A percentile compares a stretch with the other conserved stretches of the same genome.
These are phyloP conservation scores for Parnassius smintheus DNA, from an alignment of 2,888 invertebrate species.

Conservation along the genomic window DNA sequence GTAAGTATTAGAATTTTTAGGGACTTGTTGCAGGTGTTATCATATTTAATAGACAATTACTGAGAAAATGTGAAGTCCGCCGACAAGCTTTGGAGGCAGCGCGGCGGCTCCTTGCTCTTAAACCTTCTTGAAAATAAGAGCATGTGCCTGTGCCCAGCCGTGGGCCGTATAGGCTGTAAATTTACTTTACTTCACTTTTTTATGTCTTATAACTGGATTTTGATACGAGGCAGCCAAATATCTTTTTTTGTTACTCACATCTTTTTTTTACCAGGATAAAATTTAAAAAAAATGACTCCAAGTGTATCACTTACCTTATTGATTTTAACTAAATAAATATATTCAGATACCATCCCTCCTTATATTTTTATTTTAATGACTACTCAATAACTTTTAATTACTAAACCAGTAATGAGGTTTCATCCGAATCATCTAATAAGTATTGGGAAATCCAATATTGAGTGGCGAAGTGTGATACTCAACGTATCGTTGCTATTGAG, in stretches of 20 bases:
- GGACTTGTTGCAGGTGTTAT: too few species aligned
- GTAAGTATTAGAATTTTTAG: too few species aligned
- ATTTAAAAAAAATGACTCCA: neutral
- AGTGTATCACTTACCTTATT: slow-evolving; percentile 10
- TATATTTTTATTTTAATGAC: slow-evolving; percentile 25
- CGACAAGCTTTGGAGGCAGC: too few species aligned
- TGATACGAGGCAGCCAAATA: too few species aligned
- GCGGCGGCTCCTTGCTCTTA: too few species aligned
- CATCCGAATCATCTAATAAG: slow-evolving; percentile 26
- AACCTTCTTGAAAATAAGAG: too few species aligned
- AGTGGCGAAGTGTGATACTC: slow-evolving; percentile 39
- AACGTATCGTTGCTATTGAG: slow-evolving; percentile 56
- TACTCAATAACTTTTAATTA: slow-evolving; percentile 29
- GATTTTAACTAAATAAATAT: slow-evolving; percentile 3
- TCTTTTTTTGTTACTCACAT: neutral
- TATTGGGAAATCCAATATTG: slow-evolving; percentile 35
- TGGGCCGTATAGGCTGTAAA: too few species aligned
- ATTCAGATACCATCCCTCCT: neutral
- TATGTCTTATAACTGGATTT: too few species aligned
- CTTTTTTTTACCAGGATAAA: neutral
- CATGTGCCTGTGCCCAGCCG: too few species aligned
- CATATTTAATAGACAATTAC: too few species aligned
- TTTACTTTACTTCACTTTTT: too few species aligned
- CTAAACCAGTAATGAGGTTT: slow-evolving; percentile 23
- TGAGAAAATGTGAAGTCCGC: too few species aligned